Evolutionary conservation across 2,113 vertebrate genomes (phyloP).

Genomic region (Myotis brandtii): DNA sequence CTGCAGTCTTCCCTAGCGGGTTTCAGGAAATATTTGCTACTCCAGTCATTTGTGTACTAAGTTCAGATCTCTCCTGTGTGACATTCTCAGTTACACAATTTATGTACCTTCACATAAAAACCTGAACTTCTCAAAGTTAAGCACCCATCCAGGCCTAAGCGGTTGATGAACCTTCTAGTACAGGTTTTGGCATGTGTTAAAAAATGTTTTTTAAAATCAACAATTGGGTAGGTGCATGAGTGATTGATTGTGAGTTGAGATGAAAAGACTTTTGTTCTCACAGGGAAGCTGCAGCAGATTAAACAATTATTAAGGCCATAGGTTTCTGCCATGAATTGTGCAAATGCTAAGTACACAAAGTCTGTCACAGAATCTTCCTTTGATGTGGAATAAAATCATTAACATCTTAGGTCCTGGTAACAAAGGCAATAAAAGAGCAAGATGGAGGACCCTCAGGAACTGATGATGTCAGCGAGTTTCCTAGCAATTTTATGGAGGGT

Average conservation of each 20-base stretch:
- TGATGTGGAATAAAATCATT: not conserved
- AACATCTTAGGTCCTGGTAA: not conserved
- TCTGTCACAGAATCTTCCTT: not conserved
- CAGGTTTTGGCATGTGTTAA: not conserved
- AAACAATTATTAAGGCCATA: not conserved
- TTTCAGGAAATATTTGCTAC: not conserved
- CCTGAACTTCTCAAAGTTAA: not conserved
- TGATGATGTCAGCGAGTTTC: not conserved
- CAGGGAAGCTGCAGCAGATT: not conserved
- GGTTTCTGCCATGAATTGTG: not conserved
- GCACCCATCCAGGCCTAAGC: not conserved
- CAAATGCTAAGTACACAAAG: not conserved
- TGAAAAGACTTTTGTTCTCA: constrained; percentile 5
- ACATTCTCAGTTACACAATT: not conserved
- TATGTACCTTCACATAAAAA: not conserved
- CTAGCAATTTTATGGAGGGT: not conserved
- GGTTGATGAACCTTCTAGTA: not conserved
- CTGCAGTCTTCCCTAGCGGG: not conserved
- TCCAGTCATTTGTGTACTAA: not conserved
- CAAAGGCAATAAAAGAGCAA: not conserved
- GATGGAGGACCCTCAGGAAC: not conserved
- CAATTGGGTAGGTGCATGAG: not conserved
- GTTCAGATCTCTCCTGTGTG: not conserved
- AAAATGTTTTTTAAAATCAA: constrained; percentile 39
- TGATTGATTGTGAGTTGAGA: not conserved